A percentile compares a stretch with the other conserved stretches of the same genome.
These are phyloP conservation scores for Anarsia innoxiella DNA, from an alignment of 2,888 invertebrate species.

Conservation along the genomic window DNA sequence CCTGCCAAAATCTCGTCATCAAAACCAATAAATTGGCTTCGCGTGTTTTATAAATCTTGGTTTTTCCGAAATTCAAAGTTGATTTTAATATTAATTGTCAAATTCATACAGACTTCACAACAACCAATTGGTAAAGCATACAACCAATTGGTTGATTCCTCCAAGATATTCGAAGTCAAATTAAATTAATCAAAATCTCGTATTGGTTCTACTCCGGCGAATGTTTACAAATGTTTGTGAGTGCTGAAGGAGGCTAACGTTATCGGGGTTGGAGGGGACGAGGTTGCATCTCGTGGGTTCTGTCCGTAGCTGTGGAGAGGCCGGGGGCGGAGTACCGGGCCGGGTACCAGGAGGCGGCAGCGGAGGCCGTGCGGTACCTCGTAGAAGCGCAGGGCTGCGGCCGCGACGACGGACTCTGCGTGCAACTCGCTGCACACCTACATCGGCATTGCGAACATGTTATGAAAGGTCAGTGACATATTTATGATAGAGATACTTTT, in stretches of 20 bases:
- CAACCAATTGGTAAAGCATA: too few species aligned
- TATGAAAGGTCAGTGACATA: slow-evolving; percentile 60
- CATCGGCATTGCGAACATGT: slow-evolving; percentile 86
- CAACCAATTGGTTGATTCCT: too few species aligned
- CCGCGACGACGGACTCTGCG: slow-evolving; percentile 86
- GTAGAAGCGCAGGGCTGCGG: slow-evolving; percentile 89
- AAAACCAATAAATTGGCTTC: too few species aligned
- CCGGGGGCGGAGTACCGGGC: slow-evolving; percentile 76
- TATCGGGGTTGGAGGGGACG: slow-evolving; percentile 40
- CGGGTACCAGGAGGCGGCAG: slow-evolving; percentile 93
- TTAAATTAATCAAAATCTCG: too few species aligned
- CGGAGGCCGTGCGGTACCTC: slow-evolving; percentile 91
- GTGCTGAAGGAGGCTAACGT: slow-evolving; percentile 37
- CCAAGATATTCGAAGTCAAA: too few species aligned
- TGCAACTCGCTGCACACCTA: slow-evolving; percentile 86
- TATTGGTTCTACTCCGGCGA: neutral
- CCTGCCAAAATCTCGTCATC: too few species aligned
- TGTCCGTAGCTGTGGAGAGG: slow-evolving; percentile 57
- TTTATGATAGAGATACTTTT: neutral
- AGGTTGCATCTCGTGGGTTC: slow-evolving; percentile 51
- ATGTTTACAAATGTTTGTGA: slow-evolving; percentile 24
- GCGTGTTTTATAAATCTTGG: too few species aligned
- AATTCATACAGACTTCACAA: too few species aligned
- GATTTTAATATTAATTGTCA: too few species aligned
- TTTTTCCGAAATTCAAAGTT: too few species aligned